Percentiles rank a stretch among this genome's conserved stretches.
Evolutionary conservation across 2,888 invertebrate genomes (phyloP).

Genomic region (Odontomyia ornata): DNA sequence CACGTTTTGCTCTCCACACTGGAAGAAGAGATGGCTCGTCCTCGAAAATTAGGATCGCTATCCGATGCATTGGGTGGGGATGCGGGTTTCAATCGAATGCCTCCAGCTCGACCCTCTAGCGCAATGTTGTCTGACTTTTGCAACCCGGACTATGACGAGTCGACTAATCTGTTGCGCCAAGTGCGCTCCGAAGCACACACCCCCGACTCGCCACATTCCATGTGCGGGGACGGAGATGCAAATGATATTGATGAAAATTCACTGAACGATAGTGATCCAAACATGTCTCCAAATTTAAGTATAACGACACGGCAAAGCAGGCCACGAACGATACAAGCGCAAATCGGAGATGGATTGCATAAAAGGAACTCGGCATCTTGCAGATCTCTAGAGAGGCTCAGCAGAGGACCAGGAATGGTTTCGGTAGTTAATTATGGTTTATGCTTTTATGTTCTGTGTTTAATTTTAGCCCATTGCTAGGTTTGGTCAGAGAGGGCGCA

Average conservation of each 20-base stretch:
- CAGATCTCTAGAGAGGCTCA: conserved; percentile 65
- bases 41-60: conserved; percentile 70
- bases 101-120: conserved; percentile 68
- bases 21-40: conserved; percentile 78
- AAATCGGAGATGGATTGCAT: conserved; percentile 55
- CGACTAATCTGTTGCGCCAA: conserved; percentile 60
- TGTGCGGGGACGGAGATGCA: conserved; percentile 60
- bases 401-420: conserved; percentile 63
- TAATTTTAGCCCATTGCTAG: conserved; percentile 48
- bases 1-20: conserved; percentile 89
- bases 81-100: conserved; percentile 65
- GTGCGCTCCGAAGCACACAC: conserved; percentile 64
- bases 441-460: conserved; percentile 3
- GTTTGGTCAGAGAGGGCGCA: conserved; percentile 65
- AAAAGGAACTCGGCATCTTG: conserved; percentile 64
- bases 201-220: conserved; percentile 63
- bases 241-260: conserved; percentile 55
- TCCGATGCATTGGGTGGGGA: conserved; percentile 77
- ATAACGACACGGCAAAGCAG: conserved; percentile 58
- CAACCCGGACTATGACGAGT: conserved; percentile 62
- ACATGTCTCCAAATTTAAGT: conserved; percentile 55
- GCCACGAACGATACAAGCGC: conserved; percentile 55
- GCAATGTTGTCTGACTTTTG: conserved; percentile 64
- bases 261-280: conserved; percentile 52
- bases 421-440: conserved; percentile 54